phyloP scores from a whole-genome alignment of 2,797 vertebrate genomes.

The Eulemur coronatus region DNA sequence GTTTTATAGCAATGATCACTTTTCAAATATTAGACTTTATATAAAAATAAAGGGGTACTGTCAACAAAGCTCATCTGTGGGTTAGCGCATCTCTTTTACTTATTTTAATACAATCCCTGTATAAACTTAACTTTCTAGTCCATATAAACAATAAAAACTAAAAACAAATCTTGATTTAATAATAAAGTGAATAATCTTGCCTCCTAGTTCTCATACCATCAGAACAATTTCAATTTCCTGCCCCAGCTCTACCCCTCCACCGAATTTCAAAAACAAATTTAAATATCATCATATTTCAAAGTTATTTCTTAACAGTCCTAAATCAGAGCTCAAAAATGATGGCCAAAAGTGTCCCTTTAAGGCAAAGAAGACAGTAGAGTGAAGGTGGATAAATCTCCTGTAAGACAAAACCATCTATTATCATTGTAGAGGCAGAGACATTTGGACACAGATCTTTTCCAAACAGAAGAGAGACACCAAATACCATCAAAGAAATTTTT shows the following conservation, averaged over 20 bases:
- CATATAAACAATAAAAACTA: constrained; percentile 42
- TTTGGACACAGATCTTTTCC: constrained; percentile 74
- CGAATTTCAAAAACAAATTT: constrained; percentile 48
- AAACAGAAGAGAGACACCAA: constrained; percentile 75
- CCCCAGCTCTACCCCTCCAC: not conserved
- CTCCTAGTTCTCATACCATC: constrained; percentile 22
- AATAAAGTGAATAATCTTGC: constrained; percentile 40
- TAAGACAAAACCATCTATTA: constrained; percentile 71
- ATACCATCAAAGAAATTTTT: constrained; percentile 69
- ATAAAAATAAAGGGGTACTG: constrained; percentile 73
- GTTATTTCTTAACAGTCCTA: constrained; percentile 48
- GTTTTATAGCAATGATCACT: constrained; percentile 74
- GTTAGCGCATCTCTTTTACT: constrained; percentile 44
- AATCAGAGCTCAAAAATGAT: constrained; percentile 45
- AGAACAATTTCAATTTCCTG: constrained; percentile 34
- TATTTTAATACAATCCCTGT: constrained; percentile 54
- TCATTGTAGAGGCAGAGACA: constrained; percentile 65
- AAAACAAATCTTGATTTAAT: constrained; percentile 17
- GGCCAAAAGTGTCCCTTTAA: constrained; percentile 64
- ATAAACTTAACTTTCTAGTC: constrained; percentile 53
- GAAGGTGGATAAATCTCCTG: constrained; percentile 69
- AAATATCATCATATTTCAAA: constrained; percentile 53
- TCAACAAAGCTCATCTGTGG: constrained; percentile 63
- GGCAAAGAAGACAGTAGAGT: constrained; percentile 71
- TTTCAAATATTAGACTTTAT: constrained; percentile 76